Evolutionary conservation across 2,797 vertebrate genomes (phyloP), one percentile per base, ranked within the genome.

Genomic region (Diglossa cyanea): DNA sequence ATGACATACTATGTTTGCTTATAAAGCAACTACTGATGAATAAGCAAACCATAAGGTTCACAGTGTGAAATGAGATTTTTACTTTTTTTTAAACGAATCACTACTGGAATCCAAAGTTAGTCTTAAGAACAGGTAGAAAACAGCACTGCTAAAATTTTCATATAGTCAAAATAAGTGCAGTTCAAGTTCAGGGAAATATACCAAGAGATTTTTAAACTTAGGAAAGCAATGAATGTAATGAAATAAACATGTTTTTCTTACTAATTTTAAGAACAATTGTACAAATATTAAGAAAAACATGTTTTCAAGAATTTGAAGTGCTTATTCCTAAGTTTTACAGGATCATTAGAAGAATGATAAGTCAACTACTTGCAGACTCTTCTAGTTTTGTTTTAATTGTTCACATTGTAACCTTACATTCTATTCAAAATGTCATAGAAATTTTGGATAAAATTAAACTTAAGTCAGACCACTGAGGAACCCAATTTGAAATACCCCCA

Each of bases 331-430:
- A 25, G 12, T 74, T 30, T 87, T 66, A 35, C 13, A 57, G 51
- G 7, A 11, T n/a, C 40, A 55, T 65, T 63, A 87, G 19, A 74
- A 67, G 9, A 75, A 60, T 26, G 24, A 55, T n/a, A 78, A 78
- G 40, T 31, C 5, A 25, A 60, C 10, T 57, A 51, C 17, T n/a
- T 65, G 19, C 21, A 47, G n/a, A 37, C 6, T 53, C 21, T 70
- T 91, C 15, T 26, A 30, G n/a, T 58, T 87, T 45, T 2, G 2
- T 57, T 77, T 63, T 30, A 77, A 57, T 42, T 61, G 33, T 19
- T 54, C 26, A n/a, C 0, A 0, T 25, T 83, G 10, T 57, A 58
- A 54, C 7, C 11, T 39, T 62, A 10, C 13, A 18, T 37, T 20
- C 70, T 55, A 84, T 20, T 18, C 35, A 61, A 57, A 62, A 78